Percentiles rank a stretch among this genome's conserved stretches.
phyloP scores from a whole-genome alignment of 2,797 vertebrate species.

The Merluccius polli region DNA sequence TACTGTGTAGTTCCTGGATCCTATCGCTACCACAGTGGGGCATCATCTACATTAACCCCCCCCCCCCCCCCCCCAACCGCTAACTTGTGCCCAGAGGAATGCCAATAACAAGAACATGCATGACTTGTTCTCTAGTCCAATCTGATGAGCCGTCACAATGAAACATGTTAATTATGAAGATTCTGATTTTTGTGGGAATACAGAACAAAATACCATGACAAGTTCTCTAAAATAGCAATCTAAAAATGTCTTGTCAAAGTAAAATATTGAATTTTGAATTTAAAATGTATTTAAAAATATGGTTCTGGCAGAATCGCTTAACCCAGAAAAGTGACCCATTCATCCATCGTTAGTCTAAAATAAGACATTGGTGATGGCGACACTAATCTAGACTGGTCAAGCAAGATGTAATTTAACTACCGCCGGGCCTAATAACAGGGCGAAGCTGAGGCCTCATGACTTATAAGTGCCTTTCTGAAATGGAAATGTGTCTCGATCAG shows the following conservation, averaged over 20 bases:
- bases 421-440: conserved; percentile 14
- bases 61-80: no score
- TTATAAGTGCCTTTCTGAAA: conserved; percentile 3
- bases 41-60: conserved; percentile 32
- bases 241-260: neutral
- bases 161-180: neutral
- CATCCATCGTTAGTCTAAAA: neutral
- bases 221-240: neutral
- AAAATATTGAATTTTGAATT: neutral
- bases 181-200: neutral
- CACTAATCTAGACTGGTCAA: neutral
- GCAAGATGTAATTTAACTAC: neutral
- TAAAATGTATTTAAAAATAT: neutral
- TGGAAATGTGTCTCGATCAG: conserved; percentile 38
- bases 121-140: conserved; percentile 16
- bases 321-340: neutral
- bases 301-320: neutral
- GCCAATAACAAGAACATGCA: conserved; percentile 13
- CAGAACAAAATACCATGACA: neutral
- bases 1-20: conserved; percentile 30
- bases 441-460: neutral
- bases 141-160: conserved; percentile 18
- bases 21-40: conserved; percentile 66
- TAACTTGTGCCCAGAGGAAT: conserved; percentile 39
- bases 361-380: neutral